Evolutionary conservation across 1,140 invertebrate species (phyloP).

Genomic region (Ceratina calcarata): DNA sequence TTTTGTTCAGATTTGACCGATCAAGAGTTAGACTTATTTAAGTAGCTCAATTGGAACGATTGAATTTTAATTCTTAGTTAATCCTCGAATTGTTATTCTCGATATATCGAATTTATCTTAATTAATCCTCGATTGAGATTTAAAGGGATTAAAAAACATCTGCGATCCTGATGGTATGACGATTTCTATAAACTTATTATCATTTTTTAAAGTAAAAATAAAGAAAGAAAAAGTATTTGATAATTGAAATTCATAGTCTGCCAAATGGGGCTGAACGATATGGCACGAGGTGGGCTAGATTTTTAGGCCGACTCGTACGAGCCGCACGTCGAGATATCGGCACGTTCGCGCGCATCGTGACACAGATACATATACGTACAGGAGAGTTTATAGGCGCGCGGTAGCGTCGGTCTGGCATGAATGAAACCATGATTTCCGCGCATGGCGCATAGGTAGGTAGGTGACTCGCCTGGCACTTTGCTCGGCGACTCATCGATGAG

Average conservation of each 20-base stretch:
- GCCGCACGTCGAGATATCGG: slow-evolving; percentile 30
- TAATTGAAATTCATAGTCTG: neutral
- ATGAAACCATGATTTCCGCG: slow-evolving; percentile 75
- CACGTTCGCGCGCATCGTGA: slow-evolving; percentile 13
- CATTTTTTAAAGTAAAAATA: too few species aligned
- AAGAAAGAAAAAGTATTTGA: too few species aligned
- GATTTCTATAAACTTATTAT: too few species aligned
- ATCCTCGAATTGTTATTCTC: too few species aligned
- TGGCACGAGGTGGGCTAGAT: neutral
- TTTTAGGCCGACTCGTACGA: slow-evolving; percentile 17
- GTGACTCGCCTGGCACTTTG: slow-evolving; percentile 31
- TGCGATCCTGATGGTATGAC: too few species aligned
- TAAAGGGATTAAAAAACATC: neutral
- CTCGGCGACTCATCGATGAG: slow-evolving; percentile 24
- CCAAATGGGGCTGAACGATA: too few species aligned
- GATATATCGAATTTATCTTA: too few species aligned
- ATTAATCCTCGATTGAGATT: neutral
- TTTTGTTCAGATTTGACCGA: too few species aligned
- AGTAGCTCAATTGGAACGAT: too few species aligned
- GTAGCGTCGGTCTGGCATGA: slow-evolving; percentile 69
- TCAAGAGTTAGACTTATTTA: too few species aligned
- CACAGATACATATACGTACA: neutral
- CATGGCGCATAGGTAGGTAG: slow-evolving; percentile 69
- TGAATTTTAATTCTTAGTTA: too few species aligned
- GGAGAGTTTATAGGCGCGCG: neutral